Conservation (phyloP, 2,888 invertebrate species). For the Entomobrya proxima region DNA sequence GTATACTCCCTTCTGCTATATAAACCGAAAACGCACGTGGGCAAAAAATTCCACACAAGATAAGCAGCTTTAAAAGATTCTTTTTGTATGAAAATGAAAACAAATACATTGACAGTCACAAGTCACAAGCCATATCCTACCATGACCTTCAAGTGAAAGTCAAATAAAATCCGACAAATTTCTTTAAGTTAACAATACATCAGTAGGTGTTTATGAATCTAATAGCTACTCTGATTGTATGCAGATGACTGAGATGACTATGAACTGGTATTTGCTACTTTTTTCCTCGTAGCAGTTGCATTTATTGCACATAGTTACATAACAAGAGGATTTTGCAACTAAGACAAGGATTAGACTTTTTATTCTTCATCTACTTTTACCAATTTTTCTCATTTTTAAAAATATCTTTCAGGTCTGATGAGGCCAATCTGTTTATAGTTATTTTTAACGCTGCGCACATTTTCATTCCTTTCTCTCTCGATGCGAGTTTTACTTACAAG, state of each 20-base stretch:
- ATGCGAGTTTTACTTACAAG: background rate
- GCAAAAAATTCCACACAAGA: background rate
- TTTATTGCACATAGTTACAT: no score
- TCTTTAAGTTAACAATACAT: conserved; percentile 16
- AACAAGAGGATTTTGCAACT: no score
- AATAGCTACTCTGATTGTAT: no score
- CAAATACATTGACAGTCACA: conserved; percentile 6
- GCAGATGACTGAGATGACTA: no score
- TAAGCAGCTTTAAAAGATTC: background rate
- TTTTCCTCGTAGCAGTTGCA: no score
- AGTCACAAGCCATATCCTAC: background rate
- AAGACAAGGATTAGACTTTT: no score
- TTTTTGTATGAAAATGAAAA: background rate
- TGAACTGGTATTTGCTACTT: no score
- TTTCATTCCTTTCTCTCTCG: background rate
- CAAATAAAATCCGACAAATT: conserved; percentile 41
- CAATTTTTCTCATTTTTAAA: no score
- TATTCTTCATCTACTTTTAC: no score
- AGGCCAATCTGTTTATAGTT: background rate
- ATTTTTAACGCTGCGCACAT: background rate
- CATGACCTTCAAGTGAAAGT: conserved; percentile 58
- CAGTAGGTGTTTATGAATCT: no score
- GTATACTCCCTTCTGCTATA: no score
- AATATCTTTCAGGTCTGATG: background rate
- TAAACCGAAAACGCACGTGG: background rate